Percentiles rank a stretch among this genome's conserved stretches.
Evolutionary conservation across 2,888 invertebrate species (phyloP).

Genomic region (Mactromeris polynyma): DNA sequence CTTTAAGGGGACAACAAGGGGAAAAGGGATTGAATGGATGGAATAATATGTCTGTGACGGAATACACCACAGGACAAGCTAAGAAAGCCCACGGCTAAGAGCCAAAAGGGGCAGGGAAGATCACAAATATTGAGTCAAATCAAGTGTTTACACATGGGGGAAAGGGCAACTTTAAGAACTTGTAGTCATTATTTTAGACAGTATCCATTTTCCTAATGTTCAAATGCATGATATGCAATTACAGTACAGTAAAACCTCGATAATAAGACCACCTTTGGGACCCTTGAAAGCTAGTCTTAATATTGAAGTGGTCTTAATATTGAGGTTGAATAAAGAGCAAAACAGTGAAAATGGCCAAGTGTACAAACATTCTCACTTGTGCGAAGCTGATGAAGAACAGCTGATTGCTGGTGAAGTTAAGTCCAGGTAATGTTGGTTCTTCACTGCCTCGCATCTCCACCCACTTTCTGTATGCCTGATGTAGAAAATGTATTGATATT

Average conservation of each 20-base stretch:
- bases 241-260: no score
- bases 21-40: no score
- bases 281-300: no score
- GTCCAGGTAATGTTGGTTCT: constrained; percentile 81
- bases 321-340: no score
- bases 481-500: no score
- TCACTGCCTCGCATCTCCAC: constrained; percentile 83
- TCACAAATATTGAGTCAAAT: background rate
- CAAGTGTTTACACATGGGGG: background rate
- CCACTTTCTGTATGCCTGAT: constrained; percentile 83
- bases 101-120: background rate
- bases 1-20: no score
- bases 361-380: constrained; percentile 84
- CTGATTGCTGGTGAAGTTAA: constrained; percentile 85
- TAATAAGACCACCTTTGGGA: no score
- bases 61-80: no score
- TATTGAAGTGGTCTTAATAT: no score
- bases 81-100: no score
- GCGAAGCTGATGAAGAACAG: constrained; percentile 89
- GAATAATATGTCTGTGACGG: background rate
- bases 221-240: background rate
- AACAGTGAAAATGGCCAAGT: background rate
- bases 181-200: background rate
- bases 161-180: background rate
- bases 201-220: no score